Evolutionary conservation across 2,888 invertebrate genomes (phyloP).

Genomic region (Xiphydria camelus): DNA sequence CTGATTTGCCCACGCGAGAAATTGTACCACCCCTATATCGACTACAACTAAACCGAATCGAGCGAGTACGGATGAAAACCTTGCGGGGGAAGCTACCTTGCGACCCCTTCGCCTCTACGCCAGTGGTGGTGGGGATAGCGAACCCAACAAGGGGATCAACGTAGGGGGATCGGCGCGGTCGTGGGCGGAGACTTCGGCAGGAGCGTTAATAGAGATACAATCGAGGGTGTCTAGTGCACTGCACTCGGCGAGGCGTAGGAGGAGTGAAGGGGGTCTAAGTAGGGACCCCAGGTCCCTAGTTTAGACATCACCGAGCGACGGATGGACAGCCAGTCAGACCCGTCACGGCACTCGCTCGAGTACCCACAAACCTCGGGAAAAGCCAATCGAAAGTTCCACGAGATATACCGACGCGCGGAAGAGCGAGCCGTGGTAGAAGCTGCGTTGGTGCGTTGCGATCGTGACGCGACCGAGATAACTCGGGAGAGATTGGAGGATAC

Average conservation of each 20-base stretch:
- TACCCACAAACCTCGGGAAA: conserved; percentile 52
- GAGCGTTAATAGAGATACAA: conserved; percentile 58
- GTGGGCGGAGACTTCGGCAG: conserved; percentile 46
- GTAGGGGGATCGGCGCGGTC: conserved; percentile 22
- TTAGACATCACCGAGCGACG: conserved; percentile 58
- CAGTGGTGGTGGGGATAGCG: conserved; percentile 14
- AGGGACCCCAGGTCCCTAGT: conserved; percentile 55
- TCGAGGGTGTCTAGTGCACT: conserved; percentile 56
- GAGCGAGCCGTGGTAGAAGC: no score
- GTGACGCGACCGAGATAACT: no score
- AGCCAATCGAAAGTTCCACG: conserved; percentile 25
- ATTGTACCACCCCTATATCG: no score
- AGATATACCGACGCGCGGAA: no score
- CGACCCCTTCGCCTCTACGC: conserved; percentile 6
- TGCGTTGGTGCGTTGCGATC: no score
- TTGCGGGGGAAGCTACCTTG: conserved; percentile 22
- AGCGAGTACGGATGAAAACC: no score
- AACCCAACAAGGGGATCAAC: conserved; percentile 23
- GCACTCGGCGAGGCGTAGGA: conserved; percentile 47
- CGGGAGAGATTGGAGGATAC: background rate
- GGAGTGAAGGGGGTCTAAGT: conserved; percentile 51
- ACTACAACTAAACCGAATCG: no score
- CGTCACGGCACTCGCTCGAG: conserved; percentile 56
- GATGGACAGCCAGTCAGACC: conserved; percentile 58
- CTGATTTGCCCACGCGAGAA: no score